Base-by-base conservation (phyloP, 2,797 vertebrate genomes). In the Enoplosus armatus region DNA sequence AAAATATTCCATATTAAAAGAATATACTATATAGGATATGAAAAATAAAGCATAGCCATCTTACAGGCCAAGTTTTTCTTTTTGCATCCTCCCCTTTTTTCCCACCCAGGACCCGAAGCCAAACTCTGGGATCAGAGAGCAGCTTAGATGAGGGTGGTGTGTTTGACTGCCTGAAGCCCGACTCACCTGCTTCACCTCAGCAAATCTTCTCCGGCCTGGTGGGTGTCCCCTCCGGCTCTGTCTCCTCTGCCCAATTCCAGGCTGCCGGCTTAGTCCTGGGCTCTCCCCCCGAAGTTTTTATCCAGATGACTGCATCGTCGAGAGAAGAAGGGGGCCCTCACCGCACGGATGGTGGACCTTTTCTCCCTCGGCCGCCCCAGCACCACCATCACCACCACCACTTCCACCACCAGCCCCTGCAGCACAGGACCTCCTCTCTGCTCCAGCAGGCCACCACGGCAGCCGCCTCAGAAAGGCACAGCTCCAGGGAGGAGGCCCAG, bases 101-200 rank as follows among this genome's bases (percentile, higher is more conserved):
- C 15, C 24, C 20, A 4, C 39, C 48, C 89, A 99, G 98, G 91
- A 97, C 86, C 87, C 96, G 98, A 85, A 97, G 95, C 94, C 98
- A 99, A 90, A 96, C 97, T 0, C 93, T 98, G 72, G 97, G 97
- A 81, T 96, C 98, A 0, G 98, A 99, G 91, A 95, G 96, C 70
- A 96, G 96, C 15, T 95, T 97, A 90, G 98, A 98, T 76, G 97
- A 98, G 83, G 95, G 97, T 0, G 96, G 97, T 0, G 97, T 98
- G 61, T 99, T 99, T 3, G 97, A 98, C 90, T 97, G 97, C 86
- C 93, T 99, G 84, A 99, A 99, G 92, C 96, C 97, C 1, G 98
- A 99, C 77, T 84, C 95, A 0, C 88, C 97, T 0, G 22, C 93
- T 7, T 96, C 95, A 43, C 93, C 97, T 0, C 98, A 98, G 68